phyloP scores from a whole-genome alignment of 1,140 invertebrate genomes.

The Bombus confusus region DNA sequence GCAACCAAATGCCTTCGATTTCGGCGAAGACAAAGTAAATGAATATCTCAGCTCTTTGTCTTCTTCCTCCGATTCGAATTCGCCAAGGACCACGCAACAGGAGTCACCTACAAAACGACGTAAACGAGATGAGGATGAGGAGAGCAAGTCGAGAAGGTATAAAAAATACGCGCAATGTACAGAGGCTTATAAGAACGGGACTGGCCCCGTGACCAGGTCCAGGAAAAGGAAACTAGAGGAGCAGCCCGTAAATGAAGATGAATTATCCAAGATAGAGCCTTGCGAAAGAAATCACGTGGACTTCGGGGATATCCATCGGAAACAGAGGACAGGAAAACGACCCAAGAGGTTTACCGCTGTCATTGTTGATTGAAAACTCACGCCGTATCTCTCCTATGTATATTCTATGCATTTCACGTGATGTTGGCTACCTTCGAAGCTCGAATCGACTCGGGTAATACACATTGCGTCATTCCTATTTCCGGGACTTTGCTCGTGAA shows the following conservation, averaged over 20 bases:
- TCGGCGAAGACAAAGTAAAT: constrained; percentile 83
- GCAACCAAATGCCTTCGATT: constrained; percentile 82
- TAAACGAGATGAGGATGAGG: constrained; percentile 35
- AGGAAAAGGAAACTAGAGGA: constrained; percentile 74
- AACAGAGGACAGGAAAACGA: constrained; percentile 73
- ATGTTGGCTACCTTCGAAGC: constrained; percentile 58
- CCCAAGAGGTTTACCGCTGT: constrained; percentile 69
- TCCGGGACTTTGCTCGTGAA: constrained; percentile 28
- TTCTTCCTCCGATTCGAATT: constrained; percentile 78
- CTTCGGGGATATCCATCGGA: constrained; percentile 68
- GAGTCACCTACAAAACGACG: constrained; percentile 41
- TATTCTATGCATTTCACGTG: constrained; percentile 59
- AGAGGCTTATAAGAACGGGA: constrained; percentile 26
- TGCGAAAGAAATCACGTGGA: constrained; percentile 24
- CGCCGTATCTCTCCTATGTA: constrained; percentile 55
- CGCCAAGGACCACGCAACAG: constrained; percentile 57
- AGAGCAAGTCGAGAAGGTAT: constrained; percentile 24
- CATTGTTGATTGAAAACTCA: constrained; percentile 65
- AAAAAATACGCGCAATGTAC: neutral
- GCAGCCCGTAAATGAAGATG: constrained; percentile 37
- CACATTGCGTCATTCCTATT: constrained; percentile 74
- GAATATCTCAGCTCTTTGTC: constrained; percentile 83
- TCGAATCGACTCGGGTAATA: constrained; percentile 54
- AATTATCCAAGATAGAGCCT: constrained; percentile 40
- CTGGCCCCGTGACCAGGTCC: constrained; percentile 73